Base-by-base conservation (phyloP, 2,888 invertebrate genomes). In the Furcula furcula region DNA sequence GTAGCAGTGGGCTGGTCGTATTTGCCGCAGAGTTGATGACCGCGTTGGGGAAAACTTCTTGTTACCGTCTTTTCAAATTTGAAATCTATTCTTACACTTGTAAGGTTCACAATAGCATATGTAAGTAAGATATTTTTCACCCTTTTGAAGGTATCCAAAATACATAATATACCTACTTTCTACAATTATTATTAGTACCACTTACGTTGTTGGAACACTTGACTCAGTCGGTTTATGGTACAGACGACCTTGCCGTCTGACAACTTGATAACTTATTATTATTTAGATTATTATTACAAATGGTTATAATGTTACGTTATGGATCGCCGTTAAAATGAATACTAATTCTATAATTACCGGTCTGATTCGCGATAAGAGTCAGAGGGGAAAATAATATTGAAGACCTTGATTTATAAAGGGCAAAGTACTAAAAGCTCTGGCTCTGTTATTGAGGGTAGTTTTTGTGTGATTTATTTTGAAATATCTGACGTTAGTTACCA, bases 101-200 rank as follows among this genome's bases (percentile, higher is more conserved):
- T n/a, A n/a, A n/a, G n/a, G n/a, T n/a, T n/a, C n/a, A n/a, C n/a
- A n/a, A n/a, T n/a, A n/a, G n/a, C n/a, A n/a, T n/a, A n/a, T n/a
- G n/a, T n/a, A n/a, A n/a, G n/a, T n/a, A n/a, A n/a, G n/a, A n/a
- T n/a, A n/a, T n/a, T n/a, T n/a, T n/a, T n/a, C n/a, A n/a, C n/a
- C n/a, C n/a, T n/a, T n/a, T n/a, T n/a, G n/a, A n/a, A n/a, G n/a
- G n/a, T 20, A 20, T n/a, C 20, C 9, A 9, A n/a, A n/a, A n/a
- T 20, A 20, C 3, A 19, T n/a, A n/a, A n/a, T n/a, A n/a, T n/a
- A n/a, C n/a, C n/a, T n/a, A 30, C 43, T 32, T 36, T 22, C 27
- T 20, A n/a, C 29, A 33, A 32, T 40, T 42, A 31, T 52, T 49
- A 57, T 57, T 57, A 57, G 49, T 40, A 49, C 37, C 39, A 33